Conservation (phyloP, 2,888 invertebrate species). For the Ligdia adustata region DNA sequence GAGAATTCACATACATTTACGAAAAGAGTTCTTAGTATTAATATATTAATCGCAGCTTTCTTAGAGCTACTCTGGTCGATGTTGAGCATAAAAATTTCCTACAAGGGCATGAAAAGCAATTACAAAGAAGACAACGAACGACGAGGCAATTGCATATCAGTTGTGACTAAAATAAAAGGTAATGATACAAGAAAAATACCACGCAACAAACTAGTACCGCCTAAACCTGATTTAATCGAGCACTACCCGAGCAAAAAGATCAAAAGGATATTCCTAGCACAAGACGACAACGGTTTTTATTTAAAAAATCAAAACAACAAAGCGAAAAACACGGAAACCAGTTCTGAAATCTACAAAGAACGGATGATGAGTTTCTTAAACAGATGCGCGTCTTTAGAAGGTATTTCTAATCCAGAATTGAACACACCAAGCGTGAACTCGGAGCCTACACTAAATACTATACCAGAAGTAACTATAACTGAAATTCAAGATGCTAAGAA, state of each 20-base stretch:
- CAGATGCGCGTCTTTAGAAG: conserved; percentile 67
- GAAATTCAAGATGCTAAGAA: conserved; percentile 37
- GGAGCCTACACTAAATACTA: conserved; percentile 60
- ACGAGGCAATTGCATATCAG: conserved; percentile 78
- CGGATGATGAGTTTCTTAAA: conserved; percentile 76
- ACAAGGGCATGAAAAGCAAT: conserved; percentile 84
- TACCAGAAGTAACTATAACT: conserved; percentile 54
- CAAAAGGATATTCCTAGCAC: conserved; percentile 76
- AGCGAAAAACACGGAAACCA: conserved; percentile 70
- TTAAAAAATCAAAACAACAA: conserved; percentile 75
- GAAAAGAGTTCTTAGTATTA: conserved; percentile 80
- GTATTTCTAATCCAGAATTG: conserved; percentile 61
- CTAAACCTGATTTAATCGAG: conserved; percentile 81
- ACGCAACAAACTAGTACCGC: conserved; percentile 66
- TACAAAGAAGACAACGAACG: conserved; percentile 81
- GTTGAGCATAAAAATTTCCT: conserved; percentile 83
- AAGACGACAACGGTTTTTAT: conserved; percentile 72
- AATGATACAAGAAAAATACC: conserved; percentile 70
- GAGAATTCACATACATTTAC: conserved; percentile 62
- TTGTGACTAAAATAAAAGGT: conserved; percentile 83
- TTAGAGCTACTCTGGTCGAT: conserved; percentile 85
- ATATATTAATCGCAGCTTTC: conserved; percentile 84
- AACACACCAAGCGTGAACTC: conserved; percentile 63
- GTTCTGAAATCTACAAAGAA: conserved; percentile 75
- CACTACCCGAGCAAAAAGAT: conserved; percentile 82